Percentiles rank a stretch among this genome's conserved stretches.
Conservation (phyloP, 1,140 invertebrate genomes). For the Acyrthosiphon pisum region DNA sequence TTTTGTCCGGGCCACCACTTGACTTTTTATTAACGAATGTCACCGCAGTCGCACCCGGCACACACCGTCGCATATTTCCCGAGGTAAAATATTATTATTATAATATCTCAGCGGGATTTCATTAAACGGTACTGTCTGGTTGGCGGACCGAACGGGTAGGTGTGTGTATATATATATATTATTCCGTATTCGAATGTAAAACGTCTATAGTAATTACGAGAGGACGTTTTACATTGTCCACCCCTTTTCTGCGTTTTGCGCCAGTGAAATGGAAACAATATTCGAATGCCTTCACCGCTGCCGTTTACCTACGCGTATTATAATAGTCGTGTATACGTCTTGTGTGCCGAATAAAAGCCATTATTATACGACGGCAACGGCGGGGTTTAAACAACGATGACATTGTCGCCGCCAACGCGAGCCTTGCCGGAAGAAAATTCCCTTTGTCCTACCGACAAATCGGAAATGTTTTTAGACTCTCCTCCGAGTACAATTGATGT, state of each 20-base stretch:
- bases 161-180: background rate
- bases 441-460: background rate
- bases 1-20: background rate
- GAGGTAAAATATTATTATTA: slow-evolving; percentile 9
- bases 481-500: background rate
- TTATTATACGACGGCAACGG: background rate
- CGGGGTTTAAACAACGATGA: background rate
- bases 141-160: background rate
- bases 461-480: background rate
- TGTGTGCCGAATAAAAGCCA: background rate
- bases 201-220: slow-evolving; percentile 27
- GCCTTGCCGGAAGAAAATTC: background rate
- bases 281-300: background rate
- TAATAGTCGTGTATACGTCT: background rate
- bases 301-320: background rate
- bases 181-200: slow-evolving; percentile 1
- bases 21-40: slow-evolving; percentile 28
- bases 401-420: background rate
- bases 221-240: slow-evolving; percentile 42
- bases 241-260: background rate
- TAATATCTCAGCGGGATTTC: background rate
- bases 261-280: slow-evolving; percentile 33
- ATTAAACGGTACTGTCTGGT: slow-evolving; percentile 9
- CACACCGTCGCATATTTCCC: background rate
- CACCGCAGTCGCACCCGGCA: background rate